Base-by-base conservation (phyloP, 1,140 invertebrate species). In the Bombus sylvicola region DNA sequence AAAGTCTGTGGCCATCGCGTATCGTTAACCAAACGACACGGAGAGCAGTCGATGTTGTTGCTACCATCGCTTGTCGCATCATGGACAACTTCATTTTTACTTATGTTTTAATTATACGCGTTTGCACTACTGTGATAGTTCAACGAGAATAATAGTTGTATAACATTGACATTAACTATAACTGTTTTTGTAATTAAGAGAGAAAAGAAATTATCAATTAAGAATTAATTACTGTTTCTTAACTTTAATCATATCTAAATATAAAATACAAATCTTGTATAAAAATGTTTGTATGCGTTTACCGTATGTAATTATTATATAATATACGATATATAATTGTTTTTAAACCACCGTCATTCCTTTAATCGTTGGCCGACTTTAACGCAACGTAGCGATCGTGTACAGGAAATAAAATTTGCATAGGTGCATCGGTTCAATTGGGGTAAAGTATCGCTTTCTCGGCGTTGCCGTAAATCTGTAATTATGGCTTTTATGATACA, bases 401-500 rank as follows among this genome's bases (percentile, higher is more conserved):
- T 37, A 57, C 73, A 34, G 10, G n/a, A 53, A 25, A 25, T 8
- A 6, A 13, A 3, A n/a, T 73, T n/a, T 64, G 39, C 39, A 64
- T 66, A 47, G 13, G 15, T 15, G 9, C 3, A 22, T 82, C 64
- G 15, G 1, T n/a, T 34, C 22, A 6, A 39, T 8, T 15, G 18
- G 22, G 57, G 25, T 53, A 34, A 18, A 28, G 37, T 3, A 28
- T 68, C 15, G 28, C 59, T 76, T 39, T 31, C 34, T 34, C 34
- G 22, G 10, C 10, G 37, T 39, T 71, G 2, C 53, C 53, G 22
- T 84, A 47, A 72, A 79, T 62, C 62, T 22, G 10, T 10, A 79
- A 47, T 84, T 79, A 71, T 72, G 74, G 77, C 39, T 47, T 71
- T 88, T 89, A 85, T 74, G 72, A 88, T 73, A 80, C 66, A 72